Base-by-base conservation (phyloP, 2,113 vertebrate species). In the Gopherus flavomarginatus region DNA sequence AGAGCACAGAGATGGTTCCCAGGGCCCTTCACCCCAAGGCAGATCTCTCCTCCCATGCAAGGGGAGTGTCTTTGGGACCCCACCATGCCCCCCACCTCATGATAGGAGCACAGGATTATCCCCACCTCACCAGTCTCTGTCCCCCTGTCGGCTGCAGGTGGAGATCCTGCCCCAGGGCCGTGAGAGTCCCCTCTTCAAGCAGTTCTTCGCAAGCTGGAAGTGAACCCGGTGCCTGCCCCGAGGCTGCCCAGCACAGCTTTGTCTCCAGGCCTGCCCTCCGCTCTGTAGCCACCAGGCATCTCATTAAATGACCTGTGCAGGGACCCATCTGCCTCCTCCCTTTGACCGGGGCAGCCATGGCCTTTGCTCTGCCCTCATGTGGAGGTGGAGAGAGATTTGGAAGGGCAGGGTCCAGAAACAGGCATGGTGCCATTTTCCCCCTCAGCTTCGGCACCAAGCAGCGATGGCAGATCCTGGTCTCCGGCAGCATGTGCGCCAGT, bases 151-250 rank as follows among this genome's bases (percentile, higher is more conserved):
- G 50, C 86, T 88, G 21, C 96, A 99, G 99, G 99, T 99, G 97
- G 99, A 99, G 95, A 99, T 99, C 52, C 98, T 99, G 93, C 99
- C 99, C 2, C 98, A 99, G 96, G 99, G 99, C 92, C 97, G 96
- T 0, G 99, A 99, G 97, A 99, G 98, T 0, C 98, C 99, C 87
- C 98, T 99, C 94, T 99, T 99, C 98, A 99, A 99, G 97, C 99
- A 99, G 92, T 99, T 99, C 98, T 99, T 99, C 92, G 80, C 98
- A 81, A 95, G 97, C 98, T 99, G 99, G 99, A 99, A 99, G 94
- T 99, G 96, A 98, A 78, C 38, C 52, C 11, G 2, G 13, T 49
- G 19, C 2, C 0, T 4, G 22, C 13, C 52, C 81, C 27, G 35
- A 19, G 69, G 19, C 8, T 16, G 44, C 49, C 12, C 47, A 26